Base-by-base conservation (phyloP, 2,888 invertebrate species). In the Dicycla oo region DNA sequence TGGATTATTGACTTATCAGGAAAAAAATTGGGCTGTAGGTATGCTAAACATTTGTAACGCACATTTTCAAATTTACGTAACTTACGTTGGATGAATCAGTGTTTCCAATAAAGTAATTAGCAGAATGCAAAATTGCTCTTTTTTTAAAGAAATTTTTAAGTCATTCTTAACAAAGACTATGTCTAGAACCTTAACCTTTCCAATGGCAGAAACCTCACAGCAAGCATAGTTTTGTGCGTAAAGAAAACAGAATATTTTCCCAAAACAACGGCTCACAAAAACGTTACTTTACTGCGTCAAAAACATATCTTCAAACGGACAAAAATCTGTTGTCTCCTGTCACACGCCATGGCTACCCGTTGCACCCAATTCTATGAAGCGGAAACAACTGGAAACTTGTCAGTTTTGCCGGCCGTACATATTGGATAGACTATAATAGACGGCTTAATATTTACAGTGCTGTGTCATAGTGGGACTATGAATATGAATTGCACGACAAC, bases 391-490 rank as follows among this genome's bases (percentile, higher is more conserved):
- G 66, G 26, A 34, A 74, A 74, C 54, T 49, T 68, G 71, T 56
- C 75, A 63, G 49, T 73, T 70, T 80, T 68, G 68, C 43, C 61
- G 47, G 43, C 51, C 47, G 57, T 38, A 51, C 64, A 80, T 77
- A 80, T 80, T 70, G 73, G 69, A 68, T 43, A 58, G 73, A 38
- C 67, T 51, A 70, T 69, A 70, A 70, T 69, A 70, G 47, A 51
- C 20, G 65, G 53, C 49, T 66, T 68, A 54, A 80, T 80, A 80
- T 80, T 73, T 77, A 73, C 64, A 56, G 51, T 66, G 53, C n/a
- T 51, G 6, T 62, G 47, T 23, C 70, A 78, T 49, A 53, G 53
- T 26, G 63, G 23, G 54, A 51, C 56, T 69, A 79, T 78, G 58
- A 69, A 79, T 75, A 69, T 47, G 61, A 68, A 58, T 56, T 45